These are phyloP conservation scores for Nannospalax galili DNA, from an alignment of 2,113 vertebrate species.

Conservation along the genomic window DNA sequence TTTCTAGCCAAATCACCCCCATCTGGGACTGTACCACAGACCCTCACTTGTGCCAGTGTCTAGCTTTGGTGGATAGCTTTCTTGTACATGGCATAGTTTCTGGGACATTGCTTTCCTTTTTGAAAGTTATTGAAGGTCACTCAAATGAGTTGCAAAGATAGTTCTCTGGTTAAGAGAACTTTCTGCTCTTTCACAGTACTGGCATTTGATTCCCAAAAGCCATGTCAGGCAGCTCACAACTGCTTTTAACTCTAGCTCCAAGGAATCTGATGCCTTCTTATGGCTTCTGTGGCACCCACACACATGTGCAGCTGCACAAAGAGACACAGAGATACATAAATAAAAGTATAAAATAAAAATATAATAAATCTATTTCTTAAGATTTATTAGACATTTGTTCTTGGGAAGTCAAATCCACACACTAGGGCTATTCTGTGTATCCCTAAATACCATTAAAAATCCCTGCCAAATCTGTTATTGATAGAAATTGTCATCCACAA, in stretches of 20 bases:
- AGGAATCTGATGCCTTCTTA: not conserved
- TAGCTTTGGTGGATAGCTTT: not conserved
- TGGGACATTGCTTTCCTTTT: not conserved
- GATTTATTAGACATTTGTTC: not conserved
- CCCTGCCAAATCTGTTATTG: not conserved
- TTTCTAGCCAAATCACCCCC: not conserved
- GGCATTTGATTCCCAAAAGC: not conserved
- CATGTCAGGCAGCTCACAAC: not conserved
- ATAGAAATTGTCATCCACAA: not conserved
- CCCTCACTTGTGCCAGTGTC: accelerated
- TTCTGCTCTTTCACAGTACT: not conserved
- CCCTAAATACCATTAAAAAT: not conserved
- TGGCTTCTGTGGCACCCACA: not conserved
- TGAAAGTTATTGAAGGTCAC: not conserved
- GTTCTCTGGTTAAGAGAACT: not conserved
- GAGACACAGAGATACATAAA: not conserved
- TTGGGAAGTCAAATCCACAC: not conserved
- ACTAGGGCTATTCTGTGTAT: not conserved
- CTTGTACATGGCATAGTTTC: not conserved
- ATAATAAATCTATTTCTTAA: not conserved
- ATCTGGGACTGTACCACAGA: not conserved
- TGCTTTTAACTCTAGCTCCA: not conserved
- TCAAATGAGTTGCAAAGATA: not conserved
- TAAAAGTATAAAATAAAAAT: not conserved
- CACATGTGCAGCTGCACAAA: not conserved